Percentiles rank a stretch among this genome's conserved stretches.
Evolutionary conservation across 2,113 vertebrate genomes (phyloP).

Genomic region (Poeciliopsis turrubarensis): DNA sequence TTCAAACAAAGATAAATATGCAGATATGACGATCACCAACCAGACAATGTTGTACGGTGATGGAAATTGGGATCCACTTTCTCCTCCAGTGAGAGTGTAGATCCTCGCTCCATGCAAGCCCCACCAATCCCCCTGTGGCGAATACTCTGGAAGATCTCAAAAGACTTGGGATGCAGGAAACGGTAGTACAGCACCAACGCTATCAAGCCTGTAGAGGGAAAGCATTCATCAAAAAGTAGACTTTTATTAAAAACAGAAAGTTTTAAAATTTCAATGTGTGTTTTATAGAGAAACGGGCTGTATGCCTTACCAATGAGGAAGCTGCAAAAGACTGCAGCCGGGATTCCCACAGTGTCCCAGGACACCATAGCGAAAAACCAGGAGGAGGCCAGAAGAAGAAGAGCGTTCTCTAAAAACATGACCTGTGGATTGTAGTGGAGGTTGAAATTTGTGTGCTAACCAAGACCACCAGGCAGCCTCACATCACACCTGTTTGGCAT

Average conservation of each 20-base stretch:
- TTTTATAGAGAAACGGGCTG: background rate
- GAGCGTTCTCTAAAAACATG: slow-evolving; percentile 80
- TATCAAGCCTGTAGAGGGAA: slow-evolving; percentile 76
- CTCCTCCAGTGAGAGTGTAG: slow-evolving; percentile 53
- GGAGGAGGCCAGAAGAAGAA: slow-evolving; percentile 84
- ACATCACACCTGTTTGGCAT: too few species aligned
- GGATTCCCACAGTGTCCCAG: slow-evolving; percentile 77
- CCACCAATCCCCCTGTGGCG: slow-evolving; percentile 56
- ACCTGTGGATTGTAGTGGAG: slow-evolving; percentile 42
- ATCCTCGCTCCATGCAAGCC: slow-evolving; percentile 39
- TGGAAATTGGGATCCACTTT: slow-evolving; percentile 62
- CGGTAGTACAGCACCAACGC: slow-evolving; percentile 84
- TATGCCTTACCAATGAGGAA: slow-evolving; percentile 83
- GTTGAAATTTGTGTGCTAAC: background rate
- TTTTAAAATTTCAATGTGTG: background rate
- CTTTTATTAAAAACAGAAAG: background rate
- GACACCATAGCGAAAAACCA: slow-evolving; percentile 79
- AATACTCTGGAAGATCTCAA: slow-evolving; percentile 83
- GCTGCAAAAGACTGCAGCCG: slow-evolving; percentile 77
- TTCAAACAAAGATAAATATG: background rate
- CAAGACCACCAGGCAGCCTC: too few species aligned
- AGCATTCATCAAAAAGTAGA: background rate
- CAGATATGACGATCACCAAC: slow-evolving; percentile 34
- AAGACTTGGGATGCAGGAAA: slow-evolving; percentile 86
- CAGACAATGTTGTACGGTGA: slow-evolving; percentile 70